Conservation (phyloP, 2,113 vertebrate genomes). For the Emberiza fucata region DNA sequence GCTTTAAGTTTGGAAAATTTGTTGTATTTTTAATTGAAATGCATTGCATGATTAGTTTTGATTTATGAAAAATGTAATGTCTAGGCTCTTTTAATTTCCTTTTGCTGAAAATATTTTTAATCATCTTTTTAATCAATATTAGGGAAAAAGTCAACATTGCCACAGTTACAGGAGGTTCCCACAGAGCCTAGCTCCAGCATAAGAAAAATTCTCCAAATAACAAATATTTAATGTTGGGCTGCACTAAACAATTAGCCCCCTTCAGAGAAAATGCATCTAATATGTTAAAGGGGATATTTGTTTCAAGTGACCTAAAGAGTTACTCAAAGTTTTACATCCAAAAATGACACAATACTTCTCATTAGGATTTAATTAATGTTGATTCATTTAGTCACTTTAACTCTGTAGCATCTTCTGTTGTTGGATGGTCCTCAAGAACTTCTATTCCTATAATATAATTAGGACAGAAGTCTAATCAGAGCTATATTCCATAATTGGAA, state of each 20-base stretch:
- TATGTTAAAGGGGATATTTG: background rate
- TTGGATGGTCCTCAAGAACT: background rate
- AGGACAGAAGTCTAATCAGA: background rate
- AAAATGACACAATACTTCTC: background rate
- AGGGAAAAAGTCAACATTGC: background rate
- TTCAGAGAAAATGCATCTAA: background rate
- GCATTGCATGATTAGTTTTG: constrained; percentile 3
- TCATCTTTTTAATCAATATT: constrained; percentile 13
- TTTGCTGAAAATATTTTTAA: constrained; percentile 18
- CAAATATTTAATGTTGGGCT: background rate
- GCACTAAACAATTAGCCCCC: background rate
- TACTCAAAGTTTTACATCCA: background rate
- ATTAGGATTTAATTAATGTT: background rate
- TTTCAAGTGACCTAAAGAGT: background rate
- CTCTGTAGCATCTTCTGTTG: background rate
- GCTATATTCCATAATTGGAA: background rate
- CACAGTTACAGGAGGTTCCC: background rate
- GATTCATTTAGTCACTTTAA: background rate
- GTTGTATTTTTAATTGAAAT: background rate
- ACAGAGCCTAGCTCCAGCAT: background rate
- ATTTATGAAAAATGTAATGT: constrained; percentile 8
- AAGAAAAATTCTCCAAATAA: background rate
- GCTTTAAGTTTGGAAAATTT: background rate
- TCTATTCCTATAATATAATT: background rate
- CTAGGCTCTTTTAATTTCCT: background rate